These are phyloP conservation scores for Lampris incognitus DNA, from an alignment of 2,113 vertebrate genomes.

Conservation along the genomic window DNA sequence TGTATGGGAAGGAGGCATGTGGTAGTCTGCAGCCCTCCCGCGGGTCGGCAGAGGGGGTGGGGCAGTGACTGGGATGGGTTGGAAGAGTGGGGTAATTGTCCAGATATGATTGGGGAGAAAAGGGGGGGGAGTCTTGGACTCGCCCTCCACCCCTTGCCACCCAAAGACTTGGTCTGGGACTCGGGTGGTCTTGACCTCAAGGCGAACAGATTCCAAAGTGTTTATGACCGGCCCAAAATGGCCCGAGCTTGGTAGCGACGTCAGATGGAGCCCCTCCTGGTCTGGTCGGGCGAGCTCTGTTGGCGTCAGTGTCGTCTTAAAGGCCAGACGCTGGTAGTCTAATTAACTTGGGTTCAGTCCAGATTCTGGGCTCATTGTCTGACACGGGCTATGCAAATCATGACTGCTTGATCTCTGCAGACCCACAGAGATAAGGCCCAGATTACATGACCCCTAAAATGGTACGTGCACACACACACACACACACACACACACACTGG, in stretches of 20 bases:
- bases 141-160: too few species aligned
- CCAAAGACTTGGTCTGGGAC: too few species aligned
- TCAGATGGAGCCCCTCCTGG: neutral
- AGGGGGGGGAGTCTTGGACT: too few species aligned
- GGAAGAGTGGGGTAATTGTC: too few species aligned
- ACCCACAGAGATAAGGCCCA: constrained; percentile 66
- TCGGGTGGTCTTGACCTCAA: neutral
- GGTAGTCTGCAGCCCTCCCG: too few species aligned
- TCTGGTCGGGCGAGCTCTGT: neutral
- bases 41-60: too few species aligned
- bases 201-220: neutral
- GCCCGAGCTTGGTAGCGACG: neutral
- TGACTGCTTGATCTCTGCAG: constrained; percentile 56
- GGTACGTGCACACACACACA: constrained; percentile 6
- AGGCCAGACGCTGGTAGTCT: constrained; percentile 34
- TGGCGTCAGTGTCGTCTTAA: neutral
- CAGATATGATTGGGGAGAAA: too few species aligned
- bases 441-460: constrained; percentile 61
- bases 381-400: constrained; percentile 40
- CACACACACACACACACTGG: constrained; percentile 4
- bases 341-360: constrained; percentile 45
- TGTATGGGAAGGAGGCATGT: too few species aligned
- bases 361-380: constrained; percentile 41
- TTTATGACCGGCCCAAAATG: neutral
- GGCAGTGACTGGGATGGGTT: too few species aligned